Conservation (phyloP, 2,797 vertebrate species). For the Acanthis flammea region DNA sequence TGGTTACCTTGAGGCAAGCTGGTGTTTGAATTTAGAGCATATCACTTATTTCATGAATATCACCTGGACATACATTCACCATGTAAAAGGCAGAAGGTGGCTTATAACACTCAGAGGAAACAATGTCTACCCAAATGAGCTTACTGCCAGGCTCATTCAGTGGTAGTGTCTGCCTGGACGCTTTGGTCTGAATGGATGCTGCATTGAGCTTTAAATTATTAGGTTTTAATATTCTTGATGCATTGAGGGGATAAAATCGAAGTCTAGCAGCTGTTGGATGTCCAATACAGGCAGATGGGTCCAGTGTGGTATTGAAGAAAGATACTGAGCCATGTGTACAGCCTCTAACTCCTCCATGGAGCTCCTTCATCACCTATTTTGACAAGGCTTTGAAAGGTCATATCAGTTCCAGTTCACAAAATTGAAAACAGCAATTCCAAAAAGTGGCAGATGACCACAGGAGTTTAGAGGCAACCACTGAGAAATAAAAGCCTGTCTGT, state of each 20-base stretch:
- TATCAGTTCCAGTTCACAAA: neutral
- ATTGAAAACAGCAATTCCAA: neutral
- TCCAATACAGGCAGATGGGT: rapidly evolving
- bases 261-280: neutral
- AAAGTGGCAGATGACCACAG: neutral
- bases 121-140: neutral
- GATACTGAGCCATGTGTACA: neutral
- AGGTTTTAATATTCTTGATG: neutral
- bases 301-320: neutral
- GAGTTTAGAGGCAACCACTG: neutral
- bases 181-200: neutral
- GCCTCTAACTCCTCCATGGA: neutral
- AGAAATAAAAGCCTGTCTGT: neutral
- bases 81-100: neutral
- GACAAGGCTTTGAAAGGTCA: neutral
- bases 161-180: neutral
- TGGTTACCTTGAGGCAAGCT: neutral
- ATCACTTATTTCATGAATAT: neutral
- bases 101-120: neutral
- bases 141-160: neutral
- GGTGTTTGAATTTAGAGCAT: neutral
- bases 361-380: neutral
- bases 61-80: neutral
- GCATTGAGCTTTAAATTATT: neutral
- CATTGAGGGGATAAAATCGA: neutral